Conservation (phyloP, 1,140 invertebrate genomes). For the Caenorhabditis briggsae region DNA sequence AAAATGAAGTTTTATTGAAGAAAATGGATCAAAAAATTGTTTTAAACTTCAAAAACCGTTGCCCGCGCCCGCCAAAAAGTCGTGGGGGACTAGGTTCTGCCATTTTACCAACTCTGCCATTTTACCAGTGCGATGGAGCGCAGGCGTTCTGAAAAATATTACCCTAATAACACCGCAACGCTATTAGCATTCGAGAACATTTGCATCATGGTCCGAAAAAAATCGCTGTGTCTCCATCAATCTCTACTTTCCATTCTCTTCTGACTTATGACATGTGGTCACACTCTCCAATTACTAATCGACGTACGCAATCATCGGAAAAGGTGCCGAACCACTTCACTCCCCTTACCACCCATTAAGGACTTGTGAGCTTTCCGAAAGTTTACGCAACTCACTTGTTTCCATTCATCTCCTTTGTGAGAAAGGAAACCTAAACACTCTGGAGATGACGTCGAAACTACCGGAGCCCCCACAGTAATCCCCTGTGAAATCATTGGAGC, state of each 20-base stretch:
- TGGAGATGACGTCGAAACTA: neutral
- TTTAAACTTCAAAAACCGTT: too few species aligned
- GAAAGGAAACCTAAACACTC: neutral
- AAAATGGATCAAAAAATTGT: too few species aligned
- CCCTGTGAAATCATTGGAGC: neutral
- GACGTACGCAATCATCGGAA: neutral
- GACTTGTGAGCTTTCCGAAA: slow-evolving; percentile 34
- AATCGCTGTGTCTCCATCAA: too few species aligned
- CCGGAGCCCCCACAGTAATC: slow-evolving; percentile 26
- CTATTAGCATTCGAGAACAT: too few species aligned
- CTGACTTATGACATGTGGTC: slow-evolving; percentile 45
- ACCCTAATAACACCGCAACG: too few species aligned
- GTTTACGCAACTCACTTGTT: slow-evolving; percentile 39
- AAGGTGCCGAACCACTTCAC: slow-evolving; percentile 48
- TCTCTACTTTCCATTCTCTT: neutral
- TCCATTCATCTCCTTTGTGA: neutral
- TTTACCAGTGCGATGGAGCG: too few species aligned
- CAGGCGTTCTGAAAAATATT: too few species aligned
- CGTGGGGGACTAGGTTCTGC: too few species aligned
- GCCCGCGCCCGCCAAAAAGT: too few species aligned
- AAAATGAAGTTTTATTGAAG: too few species aligned
- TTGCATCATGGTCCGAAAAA: too few species aligned
- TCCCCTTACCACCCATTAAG: neutral
- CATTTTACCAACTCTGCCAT: too few species aligned
- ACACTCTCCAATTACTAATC: slow-evolving; percentile 56